Evolutionary conservation across 1,140 invertebrate species (phyloP), one percentile per base, ranked within the genome.

Genomic region (Drosophila azteca): DNA sequence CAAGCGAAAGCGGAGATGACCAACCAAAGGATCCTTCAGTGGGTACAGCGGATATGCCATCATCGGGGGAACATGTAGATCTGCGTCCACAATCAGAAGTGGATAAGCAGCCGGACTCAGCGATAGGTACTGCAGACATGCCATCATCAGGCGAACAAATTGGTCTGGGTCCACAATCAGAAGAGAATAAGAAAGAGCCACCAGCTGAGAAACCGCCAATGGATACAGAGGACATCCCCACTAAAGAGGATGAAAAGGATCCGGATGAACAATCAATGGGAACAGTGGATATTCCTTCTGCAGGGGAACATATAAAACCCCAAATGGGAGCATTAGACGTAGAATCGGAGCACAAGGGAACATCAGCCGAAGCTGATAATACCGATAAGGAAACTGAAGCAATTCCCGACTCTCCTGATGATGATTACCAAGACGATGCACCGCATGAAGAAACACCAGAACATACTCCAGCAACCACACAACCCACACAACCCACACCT

Each of bases 341-440:
- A 35, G 31, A 35, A 9, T 9, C 8, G 3, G 31, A 35, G 29
- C 29, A 29, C 29, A 29, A 0, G 7, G 29, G 6, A 11, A 35
- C 31, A 7, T 29, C 8, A 9, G 7, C 29, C 7, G 29, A 31
- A 31, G 8, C 29, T 8, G 29, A 31, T 8, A 8, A 8, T 2
- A 31, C 29, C 29, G 29, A 31, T 31, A 31, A 31, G 29, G 29
- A 15, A 13, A 45, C 24, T 3, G 41, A 45, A 26, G 2, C n/a
- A 17, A 15, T 13, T 13, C 20, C 35, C 3, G 35, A 29, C 17
- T 9, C 22, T 15, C 26, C 22, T 11, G 17, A 20, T 9, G 46
- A 9, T 2, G 54, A 57, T n/a, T 57, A 57, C 20, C 43, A 46
- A 57, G 26, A 57, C 39, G 54, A 57, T 11, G 54, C 24, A 7